phyloP scores from a whole-genome alignment of 2,888 invertebrate genomes.

The Embidobia sp. region DNA sequence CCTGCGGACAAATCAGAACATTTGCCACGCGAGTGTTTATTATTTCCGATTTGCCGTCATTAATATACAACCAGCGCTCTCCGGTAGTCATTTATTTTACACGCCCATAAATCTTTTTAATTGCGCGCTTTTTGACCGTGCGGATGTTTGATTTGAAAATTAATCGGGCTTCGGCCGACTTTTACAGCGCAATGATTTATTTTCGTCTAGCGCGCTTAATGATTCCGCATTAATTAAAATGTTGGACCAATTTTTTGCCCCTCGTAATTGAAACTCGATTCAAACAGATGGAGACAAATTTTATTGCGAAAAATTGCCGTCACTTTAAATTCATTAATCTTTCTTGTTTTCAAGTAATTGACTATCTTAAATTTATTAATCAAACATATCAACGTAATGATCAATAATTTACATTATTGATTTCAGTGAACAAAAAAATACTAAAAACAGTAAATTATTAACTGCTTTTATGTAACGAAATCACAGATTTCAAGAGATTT shows the following conservation, averaged over 20 bases:
- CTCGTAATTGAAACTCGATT: too few species aligned
- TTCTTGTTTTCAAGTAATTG: too few species aligned
- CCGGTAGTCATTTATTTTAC: conserved; percentile 46
- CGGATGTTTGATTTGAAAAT: conserved; percentile 48
- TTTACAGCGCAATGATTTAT: conserved; percentile 34
- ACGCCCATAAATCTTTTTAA: conserved; percentile 53
- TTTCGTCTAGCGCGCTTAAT: not conserved
- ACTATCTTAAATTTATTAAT: too few species aligned
- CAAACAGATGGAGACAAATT: too few species aligned
- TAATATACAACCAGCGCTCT: conserved; percentile 51
- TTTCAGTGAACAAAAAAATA: too few species aligned
- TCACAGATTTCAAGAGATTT: too few species aligned
- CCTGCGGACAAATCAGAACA: conserved; percentile 54
- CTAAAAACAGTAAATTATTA: too few species aligned
- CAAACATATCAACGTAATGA: too few species aligned
- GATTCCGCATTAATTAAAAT: not conserved
- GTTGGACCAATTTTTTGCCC: not conserved
- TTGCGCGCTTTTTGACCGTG: conserved; percentile 39
- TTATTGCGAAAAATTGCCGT: too few species aligned
- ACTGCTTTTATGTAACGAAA: too few species aligned
- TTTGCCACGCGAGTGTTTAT: conserved; percentile 60
- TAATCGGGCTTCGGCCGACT: conserved; percentile 40
- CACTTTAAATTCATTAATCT: too few species aligned
- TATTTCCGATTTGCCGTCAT: conserved; percentile 54
- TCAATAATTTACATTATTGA: too few species aligned